Percentiles rank a stretch among this genome's conserved stretches.
These are phyloP conservation scores for Chiridota heheva DNA, from an alignment of 35 echinoderm and acorn worm species.

Conservation along the genomic window DNA sequence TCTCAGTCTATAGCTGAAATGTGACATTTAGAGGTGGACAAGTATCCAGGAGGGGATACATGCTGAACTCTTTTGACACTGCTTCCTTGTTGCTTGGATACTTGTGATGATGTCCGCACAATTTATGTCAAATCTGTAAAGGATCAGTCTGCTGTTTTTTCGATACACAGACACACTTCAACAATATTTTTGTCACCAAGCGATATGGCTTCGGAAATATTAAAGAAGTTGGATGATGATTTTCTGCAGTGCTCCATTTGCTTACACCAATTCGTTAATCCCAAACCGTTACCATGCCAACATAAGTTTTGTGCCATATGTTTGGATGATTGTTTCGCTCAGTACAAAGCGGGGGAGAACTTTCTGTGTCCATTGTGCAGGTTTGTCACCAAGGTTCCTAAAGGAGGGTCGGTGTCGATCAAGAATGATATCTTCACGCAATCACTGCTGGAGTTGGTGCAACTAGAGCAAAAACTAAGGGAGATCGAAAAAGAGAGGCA, in stretches of 20 bases:
- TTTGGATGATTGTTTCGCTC: background rate
- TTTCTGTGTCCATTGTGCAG: conserved; percentile 13
- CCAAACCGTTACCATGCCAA: conserved; percentile 26
- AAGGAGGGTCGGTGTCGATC: background rate
- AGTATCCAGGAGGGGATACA: too few relatives aligned
- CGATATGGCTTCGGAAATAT: too few relatives aligned
- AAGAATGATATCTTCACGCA: conserved; percentile 34
- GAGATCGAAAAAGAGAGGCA: background rate
- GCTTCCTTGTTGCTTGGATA: too few relatives aligned
- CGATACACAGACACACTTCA: too few relatives aligned
- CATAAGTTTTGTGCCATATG: conserved; percentile 19
- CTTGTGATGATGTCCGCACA: too few relatives aligned
- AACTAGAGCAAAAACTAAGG: conserved; percentile 11
- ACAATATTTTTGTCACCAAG: too few relatives aligned
- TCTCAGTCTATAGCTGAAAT: too few relatives aligned
- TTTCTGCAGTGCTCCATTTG: conserved; percentile 26
- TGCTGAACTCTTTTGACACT: too few relatives aligned
- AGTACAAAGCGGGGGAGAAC: background rate
- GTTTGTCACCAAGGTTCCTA: background rate
- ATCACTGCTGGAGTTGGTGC: conserved; percentile 16
- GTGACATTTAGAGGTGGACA: too few relatives aligned
- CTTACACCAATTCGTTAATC: conserved; percentile 13
- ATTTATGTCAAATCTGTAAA: too few relatives aligned
- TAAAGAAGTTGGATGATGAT: too few relatives aligned
- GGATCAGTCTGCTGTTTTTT: too few relatives aligned